Evolutionary conservation across 1,140 invertebrate species (phyloP).

Genomic region (Adelges cooleyi): DNA sequence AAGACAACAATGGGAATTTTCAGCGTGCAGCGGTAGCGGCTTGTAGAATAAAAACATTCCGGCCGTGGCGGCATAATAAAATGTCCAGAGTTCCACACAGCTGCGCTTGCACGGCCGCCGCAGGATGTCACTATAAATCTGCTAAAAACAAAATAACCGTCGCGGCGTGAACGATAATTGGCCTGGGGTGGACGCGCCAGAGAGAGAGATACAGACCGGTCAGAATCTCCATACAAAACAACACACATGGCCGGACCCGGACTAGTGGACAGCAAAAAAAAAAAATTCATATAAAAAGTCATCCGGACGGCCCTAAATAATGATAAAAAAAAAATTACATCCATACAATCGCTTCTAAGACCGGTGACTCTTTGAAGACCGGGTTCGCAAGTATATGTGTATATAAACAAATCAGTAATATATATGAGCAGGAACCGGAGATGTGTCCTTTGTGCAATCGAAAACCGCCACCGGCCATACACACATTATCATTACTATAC

Average conservation of each 20-base stretch:
- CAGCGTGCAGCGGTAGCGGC: not conserved
- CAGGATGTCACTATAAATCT: not conserved
- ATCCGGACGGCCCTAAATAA: not conserved
- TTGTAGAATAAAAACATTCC: constrained; percentile 5
- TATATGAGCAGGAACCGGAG: constrained; percentile 3
- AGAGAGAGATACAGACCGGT: not conserved
- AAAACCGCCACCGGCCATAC: constrained; percentile 18
- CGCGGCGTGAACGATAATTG: not conserved
- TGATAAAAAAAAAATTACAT: not conserved
- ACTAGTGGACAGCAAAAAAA: too few species aligned
- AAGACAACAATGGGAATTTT: constrained; percentile 1
- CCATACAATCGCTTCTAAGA: not conserved
- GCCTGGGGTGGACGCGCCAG: not conserved
- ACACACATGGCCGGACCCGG: too few species aligned
- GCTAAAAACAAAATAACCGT: not conserved
- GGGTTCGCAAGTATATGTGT: not conserved
- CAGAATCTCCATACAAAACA: not conserved
- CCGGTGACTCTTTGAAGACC: constrained; percentile 23
- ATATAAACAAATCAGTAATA: not conserved
- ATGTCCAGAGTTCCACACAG: not conserved
- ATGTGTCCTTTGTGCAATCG: constrained; percentile 22
- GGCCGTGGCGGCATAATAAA: not conserved
- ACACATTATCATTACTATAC: not conserved
- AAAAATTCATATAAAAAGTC: too few species aligned
- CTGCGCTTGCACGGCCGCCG: not conserved